These are phyloP conservation scores for Tachysurus vachellii DNA, from an alignment of 2,113 vertebrate species.

Conservation along the genomic window DNA sequence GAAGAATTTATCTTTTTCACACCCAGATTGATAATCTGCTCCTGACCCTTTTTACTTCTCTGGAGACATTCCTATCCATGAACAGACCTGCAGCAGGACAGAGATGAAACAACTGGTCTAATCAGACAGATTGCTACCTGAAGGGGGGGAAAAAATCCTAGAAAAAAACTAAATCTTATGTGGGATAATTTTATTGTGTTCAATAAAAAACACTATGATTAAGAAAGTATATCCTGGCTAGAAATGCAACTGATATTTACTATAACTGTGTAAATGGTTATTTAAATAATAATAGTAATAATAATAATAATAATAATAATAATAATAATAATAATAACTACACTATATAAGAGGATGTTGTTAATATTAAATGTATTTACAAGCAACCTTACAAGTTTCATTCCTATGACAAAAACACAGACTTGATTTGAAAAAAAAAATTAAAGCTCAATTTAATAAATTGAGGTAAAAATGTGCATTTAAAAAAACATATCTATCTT, in stretches of 20 bases:
- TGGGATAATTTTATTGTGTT: conserved; percentile 19
- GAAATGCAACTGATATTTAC: conserved; percentile 12
- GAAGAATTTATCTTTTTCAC: conserved; percentile 42
- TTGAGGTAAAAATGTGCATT: background rate
- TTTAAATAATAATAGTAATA: background rate
- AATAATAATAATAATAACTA: background rate
- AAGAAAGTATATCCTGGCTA: background rate
- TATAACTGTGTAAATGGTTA: background rate
- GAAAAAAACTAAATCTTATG: background rate
- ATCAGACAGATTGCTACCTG: conserved; percentile 45
- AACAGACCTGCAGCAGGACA: conserved; percentile 20
- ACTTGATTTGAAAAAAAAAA: background rate
- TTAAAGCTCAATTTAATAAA: too few relatives aligned
- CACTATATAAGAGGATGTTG: background rate
- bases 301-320: background rate
- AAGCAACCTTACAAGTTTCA: background rate
- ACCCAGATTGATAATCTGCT: conserved; percentile 43
- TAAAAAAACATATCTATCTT: background rate
- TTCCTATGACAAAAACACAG: background rate
- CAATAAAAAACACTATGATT: conserved; percentile 19
- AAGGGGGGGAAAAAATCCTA: background rate
- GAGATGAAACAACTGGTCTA: conserved; percentile 48
- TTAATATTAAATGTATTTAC: background rate
- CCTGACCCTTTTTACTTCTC: conserved; percentile 38
- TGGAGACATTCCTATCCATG: conserved; percentile 39